These are phyloP conservation scores for Diabrotica balteata DNA, from an alignment of 2,888 invertebrate species.

Conservation along the genomic window DNA sequence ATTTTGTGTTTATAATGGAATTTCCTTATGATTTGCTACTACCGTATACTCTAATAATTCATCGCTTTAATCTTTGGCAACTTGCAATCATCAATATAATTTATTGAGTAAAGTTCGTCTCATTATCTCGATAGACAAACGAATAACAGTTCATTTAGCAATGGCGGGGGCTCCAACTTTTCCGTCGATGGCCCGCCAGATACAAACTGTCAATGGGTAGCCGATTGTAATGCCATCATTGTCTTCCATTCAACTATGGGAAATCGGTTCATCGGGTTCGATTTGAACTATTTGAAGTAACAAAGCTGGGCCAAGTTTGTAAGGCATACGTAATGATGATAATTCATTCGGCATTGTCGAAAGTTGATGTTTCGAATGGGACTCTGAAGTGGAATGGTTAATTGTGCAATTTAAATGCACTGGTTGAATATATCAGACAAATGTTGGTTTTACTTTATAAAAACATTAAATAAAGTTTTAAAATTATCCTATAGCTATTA, in stretches of 20 bases:
- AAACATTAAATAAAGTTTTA: no score
- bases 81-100: conserved; percentile 7
- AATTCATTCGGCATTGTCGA: conserved; percentile 10
- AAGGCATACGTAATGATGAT: conserved; percentile 22
- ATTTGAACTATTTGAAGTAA: conserved; percentile 16
- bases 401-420: no score
- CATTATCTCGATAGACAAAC: conserved; percentile 24
- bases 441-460: no score
- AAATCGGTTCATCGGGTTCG: conserved; percentile 20
- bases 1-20: no score
- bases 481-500: no score
- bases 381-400: neutral
- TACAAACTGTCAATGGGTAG: conserved; percentile 19
- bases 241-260: conserved; percentile 30
- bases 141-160: conserved; percentile 22
- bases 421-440: no score
- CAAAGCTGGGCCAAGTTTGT: conserved; percentile 15
- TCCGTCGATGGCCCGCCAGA: conserved; percentile 6
- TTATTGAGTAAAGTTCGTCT: conserved; percentile 13
- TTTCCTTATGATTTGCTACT: no score
- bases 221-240: conserved; percentile 24
- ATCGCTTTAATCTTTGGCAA: no score
- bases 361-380: neutral
- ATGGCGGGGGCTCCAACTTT: conserved; percentile 13
- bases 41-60: no score